These are phyloP conservation scores for Tetranychus cinnabarinus DNA, from an alignment of 1,140 invertebrate species.

Conservation along the genomic window DNA sequence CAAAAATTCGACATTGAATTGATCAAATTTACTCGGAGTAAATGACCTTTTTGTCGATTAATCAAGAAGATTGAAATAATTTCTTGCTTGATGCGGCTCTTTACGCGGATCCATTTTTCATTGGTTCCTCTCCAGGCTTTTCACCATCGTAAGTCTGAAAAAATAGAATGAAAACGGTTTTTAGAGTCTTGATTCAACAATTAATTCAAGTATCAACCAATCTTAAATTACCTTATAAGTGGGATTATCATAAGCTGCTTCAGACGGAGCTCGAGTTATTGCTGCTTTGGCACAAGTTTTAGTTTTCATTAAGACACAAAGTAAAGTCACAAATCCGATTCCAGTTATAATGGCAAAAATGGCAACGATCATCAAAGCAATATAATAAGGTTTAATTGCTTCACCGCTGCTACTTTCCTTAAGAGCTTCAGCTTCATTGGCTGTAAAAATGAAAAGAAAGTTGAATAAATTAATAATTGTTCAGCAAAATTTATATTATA, in stretches of 20 bases:
- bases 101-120: constrained; percentile 7
- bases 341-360: constrained; percentile 59
- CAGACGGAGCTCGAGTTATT: constrained; percentile 29
- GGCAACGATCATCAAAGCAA: constrained; percentile 57
- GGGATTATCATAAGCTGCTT: constrained; percentile 68
- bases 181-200: not conserved
- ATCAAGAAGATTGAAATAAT: no score
- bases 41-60: no score
- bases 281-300: constrained; percentile 41
- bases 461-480: not conserved
- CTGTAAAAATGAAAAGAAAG: constrained; percentile 19
- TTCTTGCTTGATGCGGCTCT: no score
- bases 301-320: constrained; percentile 49
- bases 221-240: constrained; percentile 54
- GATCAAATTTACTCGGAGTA: no score
- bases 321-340: constrained; percentile 45
- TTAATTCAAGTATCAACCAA: not conserved
- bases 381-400: constrained; percentile 46
- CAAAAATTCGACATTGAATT: no score
- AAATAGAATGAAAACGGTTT: not conserved
- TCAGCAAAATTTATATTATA: not conserved
- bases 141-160: constrained; percentile 13
- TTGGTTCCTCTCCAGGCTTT: constrained; percentile 9
- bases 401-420: constrained; percentile 36
- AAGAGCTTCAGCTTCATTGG: constrained; percentile 39